Conservation (phyloP, 1,140 invertebrate species). For the Drosophila parabipectinata region DNA sequence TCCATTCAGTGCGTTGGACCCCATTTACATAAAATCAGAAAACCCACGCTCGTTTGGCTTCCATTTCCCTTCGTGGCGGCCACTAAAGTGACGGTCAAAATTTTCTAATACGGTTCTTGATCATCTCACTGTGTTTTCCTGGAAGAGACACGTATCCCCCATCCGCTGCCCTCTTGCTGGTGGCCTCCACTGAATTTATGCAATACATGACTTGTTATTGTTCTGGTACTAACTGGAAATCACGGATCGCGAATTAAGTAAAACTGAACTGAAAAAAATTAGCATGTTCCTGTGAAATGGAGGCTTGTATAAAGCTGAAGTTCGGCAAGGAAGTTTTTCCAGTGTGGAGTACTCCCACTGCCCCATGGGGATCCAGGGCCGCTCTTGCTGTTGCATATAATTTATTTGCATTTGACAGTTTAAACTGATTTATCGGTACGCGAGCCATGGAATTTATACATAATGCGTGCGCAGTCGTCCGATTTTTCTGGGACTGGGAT, state of each 20-base stretch:
- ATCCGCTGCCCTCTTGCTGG: not conserved
- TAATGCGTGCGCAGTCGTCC: constrained; percentile 66
- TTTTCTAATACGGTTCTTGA: not conserved
- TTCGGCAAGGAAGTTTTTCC: constrained; percentile 1
- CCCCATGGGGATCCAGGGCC: constrained; percentile 42
- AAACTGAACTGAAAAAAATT: constrained; percentile 12
- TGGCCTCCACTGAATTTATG: constrained; percentile 74
- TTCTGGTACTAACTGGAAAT: constrained; percentile 51
- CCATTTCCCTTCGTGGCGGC: not conserved
- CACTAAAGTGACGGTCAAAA: not conserved
- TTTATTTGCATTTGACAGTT: constrained; percentile 82
- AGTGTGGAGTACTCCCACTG: constrained; percentile 36
- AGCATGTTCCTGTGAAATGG: too few relatives aligned
- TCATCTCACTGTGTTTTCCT: not conserved
- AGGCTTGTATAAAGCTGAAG: not conserved
- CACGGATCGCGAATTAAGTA: constrained; percentile 13
- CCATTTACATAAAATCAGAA: constrained; percentile 1
- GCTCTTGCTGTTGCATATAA: constrained; percentile 71
- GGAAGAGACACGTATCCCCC: constrained; percentile 1
- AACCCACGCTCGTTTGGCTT: not conserved
- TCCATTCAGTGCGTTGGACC: not conserved
- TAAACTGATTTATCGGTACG: constrained; percentile 82
- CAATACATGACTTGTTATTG: constrained; percentile 80
- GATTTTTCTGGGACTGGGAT: constrained; percentile 73
- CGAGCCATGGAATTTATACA: constrained; percentile 72